These are phyloP conservation scores for Microvelia longipes DNA, from an alignment of 1,140 invertebrate genomes.

Conservation along the genomic window DNA sequence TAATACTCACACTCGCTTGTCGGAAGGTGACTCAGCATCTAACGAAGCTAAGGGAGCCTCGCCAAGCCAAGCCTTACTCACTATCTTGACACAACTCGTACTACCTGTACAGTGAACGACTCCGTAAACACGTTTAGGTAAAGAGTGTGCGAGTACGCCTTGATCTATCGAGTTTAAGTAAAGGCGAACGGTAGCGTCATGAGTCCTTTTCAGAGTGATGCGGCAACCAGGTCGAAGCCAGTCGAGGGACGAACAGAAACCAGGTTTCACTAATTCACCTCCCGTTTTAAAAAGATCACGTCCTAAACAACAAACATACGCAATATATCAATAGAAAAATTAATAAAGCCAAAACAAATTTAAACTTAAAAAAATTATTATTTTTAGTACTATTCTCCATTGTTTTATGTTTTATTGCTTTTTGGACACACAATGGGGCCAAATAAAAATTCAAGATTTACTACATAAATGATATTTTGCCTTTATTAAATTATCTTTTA, in stretches of 20 bases:
- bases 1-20: constrained; percentile 5
- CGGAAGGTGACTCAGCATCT: constrained; percentile 12
- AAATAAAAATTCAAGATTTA: too few species aligned
- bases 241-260: constrained; percentile 57
- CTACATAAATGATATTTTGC: too few species aligned
- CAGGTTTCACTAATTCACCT: constrained; percentile 38
- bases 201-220: constrained; percentile 35
- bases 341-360: too few species aligned
- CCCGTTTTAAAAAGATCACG: constrained; percentile 50
- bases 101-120: constrained; percentile 56
- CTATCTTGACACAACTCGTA: constrained; percentile 47
- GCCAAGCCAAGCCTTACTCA: constrained; percentile 19
- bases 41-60: constrained; percentile 15
- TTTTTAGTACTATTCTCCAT: too few species aligned
- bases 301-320: constrained; percentile 31
- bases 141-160: constrained; percentile 58
- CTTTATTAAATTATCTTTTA: too few species aligned
- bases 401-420: too few species aligned
- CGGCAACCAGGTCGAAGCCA: constrained; percentile 57
- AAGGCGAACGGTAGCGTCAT: constrained; percentile 37
- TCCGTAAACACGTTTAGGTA: constrained; percentile 44
- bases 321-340: neutral
- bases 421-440: too few species aligned
- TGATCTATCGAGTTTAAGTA: constrained; percentile 69
- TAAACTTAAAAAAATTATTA: too few species aligned